A percentile compares a stretch with the other conserved stretches of the same genome.
Evolutionary conservation across 2,113 vertebrate genomes (phyloP).

Genomic region (Clarias macrocephalus): DNA sequence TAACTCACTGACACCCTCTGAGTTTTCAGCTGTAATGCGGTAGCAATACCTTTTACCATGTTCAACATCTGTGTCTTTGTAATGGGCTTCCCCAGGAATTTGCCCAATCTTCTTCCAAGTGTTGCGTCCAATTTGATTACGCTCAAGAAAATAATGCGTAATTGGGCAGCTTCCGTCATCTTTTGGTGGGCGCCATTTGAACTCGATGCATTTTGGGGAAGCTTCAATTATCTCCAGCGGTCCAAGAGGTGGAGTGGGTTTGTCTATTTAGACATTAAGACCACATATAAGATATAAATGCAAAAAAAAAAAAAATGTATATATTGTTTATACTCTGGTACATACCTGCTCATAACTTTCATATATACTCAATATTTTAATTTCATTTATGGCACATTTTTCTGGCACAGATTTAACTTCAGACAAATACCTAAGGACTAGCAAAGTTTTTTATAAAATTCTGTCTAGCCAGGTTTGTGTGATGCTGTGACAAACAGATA

Average conservation of each 20-base stretch:
- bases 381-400: too few relatives aligned
- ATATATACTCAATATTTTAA: too few relatives aligned
- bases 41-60: conserved; percentile 84
- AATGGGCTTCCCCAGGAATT: conserved; percentile 66
- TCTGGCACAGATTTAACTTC: too few relatives aligned
- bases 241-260: conserved; percentile 82
- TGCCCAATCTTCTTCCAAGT: conserved; percentile 85
- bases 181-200: conserved; percentile 82
- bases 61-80: conserved; percentile 79
- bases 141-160: conserved; percentile 78
- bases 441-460: too few relatives aligned
- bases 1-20: conserved; percentile 77
- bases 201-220: conserved; percentile 66
- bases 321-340: too few relatives aligned
- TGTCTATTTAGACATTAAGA: conserved; percentile 66
- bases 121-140: conserved; percentile 79
- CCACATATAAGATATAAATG: background rate
- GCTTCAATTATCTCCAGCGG: conserved; percentile 80
- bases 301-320: background rate
- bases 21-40: conserved; percentile 80
- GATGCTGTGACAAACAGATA: too few relatives aligned
- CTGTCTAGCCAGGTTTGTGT: too few relatives aligned
- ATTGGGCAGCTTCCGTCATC: conserved; percentile 83
- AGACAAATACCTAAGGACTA: too few relatives aligned
- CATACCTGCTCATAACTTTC: too few relatives aligned